phyloP scores from a whole-genome alignment of 2,113 vertebrate genomes.

The Actenoides hombroni region DNA sequence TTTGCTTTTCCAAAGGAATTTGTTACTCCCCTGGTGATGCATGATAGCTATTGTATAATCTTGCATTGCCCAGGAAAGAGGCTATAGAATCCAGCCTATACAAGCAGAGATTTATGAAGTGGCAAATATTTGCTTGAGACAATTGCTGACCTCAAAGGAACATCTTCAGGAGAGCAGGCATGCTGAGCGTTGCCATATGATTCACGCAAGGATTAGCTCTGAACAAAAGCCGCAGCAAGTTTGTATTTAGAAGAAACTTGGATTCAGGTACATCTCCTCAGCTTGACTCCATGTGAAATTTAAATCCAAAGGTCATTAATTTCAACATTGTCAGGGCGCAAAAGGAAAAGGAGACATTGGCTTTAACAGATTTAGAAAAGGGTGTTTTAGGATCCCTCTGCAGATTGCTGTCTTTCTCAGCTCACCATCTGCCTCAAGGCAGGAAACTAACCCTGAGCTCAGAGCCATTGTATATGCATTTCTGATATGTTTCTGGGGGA shows the following conservation, averaged over 20 bases:
- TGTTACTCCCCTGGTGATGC: slow-evolving; percentile 31
- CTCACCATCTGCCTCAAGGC: background rate
- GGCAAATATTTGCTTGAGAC: slow-evolving; percentile 54
- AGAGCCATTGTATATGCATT: background rate
- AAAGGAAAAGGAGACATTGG: slow-evolving; percentile 19
- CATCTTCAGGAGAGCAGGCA: slow-evolving; percentile 54
- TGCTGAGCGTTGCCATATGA: slow-evolving; percentile 57
- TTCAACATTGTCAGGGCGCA: background rate
- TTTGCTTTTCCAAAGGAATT: slow-evolving; percentile 4
- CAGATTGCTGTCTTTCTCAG: background rate
- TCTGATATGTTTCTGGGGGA: background rate
- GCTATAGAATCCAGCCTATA: slow-evolving; percentile 29
- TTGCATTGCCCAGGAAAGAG: background rate
- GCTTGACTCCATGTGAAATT: slow-evolving; percentile 46
- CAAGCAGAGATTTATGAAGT: slow-evolving; percentile 55
- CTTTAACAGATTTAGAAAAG: background rate
- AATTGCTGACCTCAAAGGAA: slow-evolving; percentile 46
- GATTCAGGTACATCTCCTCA: slow-evolving; percentile 53
- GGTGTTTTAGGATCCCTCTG: background rate
- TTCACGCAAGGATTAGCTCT: background rate
- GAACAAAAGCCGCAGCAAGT: slow-evolving; percentile 39
- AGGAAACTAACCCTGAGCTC: background rate
- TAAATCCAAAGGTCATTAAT: slow-evolving; percentile 19
- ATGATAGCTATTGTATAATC: background rate
- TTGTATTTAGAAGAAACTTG: slow-evolving; percentile 39